Conservation (phyloP, 2,797 vertebrate species). For the Melanotaenia nigrans region DNA sequence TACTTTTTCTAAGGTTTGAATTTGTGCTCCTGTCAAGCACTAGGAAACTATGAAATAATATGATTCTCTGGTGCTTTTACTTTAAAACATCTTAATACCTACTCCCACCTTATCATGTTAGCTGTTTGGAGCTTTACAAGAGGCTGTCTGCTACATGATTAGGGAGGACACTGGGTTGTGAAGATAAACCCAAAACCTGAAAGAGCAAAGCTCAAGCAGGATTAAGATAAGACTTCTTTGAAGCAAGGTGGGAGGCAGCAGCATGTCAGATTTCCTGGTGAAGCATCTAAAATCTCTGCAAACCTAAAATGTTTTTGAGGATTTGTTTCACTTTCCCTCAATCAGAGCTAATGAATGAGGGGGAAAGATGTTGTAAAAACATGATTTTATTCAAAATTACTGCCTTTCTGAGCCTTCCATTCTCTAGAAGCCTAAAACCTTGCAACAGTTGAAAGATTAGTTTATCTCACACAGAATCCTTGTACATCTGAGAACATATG, state of each 20-base stretch:
- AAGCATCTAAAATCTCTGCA: conserved; percentile 37
- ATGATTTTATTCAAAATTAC: conserved; percentile 5
- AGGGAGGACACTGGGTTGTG: conserved; percentile 31
- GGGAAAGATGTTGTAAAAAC: not conserved
- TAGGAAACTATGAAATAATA: conserved; percentile 3
- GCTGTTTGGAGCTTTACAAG: conserved; percentile 8
- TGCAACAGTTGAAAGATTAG: conserved; percentile 5
- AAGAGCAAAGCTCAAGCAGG: conserved; percentile 41
- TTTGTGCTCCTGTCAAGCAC: not conserved
- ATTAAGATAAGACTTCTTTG: conserved; percentile 62
- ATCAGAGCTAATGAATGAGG: conserved; percentile 3
- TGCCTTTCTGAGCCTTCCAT: not conserved
- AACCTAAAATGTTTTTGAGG: conserved; percentile 28
- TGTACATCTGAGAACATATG: not conserved
- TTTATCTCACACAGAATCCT: conserved; percentile 1
- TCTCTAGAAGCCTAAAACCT: not conserved
- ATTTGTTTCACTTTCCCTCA: conserved; percentile 8
- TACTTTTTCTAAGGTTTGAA: not conserved
- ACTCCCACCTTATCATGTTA: conserved; percentile 11
- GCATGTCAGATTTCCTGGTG: conserved; percentile 35
- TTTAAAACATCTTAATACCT: conserved; percentile 1
- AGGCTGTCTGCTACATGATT: conserved; percentile 24
- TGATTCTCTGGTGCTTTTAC: not conserved
- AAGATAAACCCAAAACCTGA: conserved; percentile 55
- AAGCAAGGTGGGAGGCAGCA: conserved; percentile 29